Base-by-base conservation (phyloP, 2,888 invertebrate species). In the Dynastes hyllus region DNA sequence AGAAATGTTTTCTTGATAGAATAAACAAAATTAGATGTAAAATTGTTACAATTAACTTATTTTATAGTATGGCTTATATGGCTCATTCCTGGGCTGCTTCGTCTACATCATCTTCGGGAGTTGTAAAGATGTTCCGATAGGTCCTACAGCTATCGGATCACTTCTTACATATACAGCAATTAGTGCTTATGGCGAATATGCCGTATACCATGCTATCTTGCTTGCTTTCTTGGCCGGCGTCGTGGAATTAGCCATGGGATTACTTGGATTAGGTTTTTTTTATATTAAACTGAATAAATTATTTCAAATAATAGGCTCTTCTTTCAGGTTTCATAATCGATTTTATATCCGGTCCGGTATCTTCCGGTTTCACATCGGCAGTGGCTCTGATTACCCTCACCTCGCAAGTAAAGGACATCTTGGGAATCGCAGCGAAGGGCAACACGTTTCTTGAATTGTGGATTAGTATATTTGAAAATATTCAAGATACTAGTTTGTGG, bases 101-200 rank as follows among this genome's bases (percentile, higher is more conserved):
- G 91, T 97, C 80, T 98, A 98, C 91, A 95, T 96, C 84, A 90
- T 98, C 83, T 92, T 98, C 84, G 98, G 98, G 67, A 97, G 96
- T 81, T 96, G 97, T 87, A 96, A 97, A 88, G 97, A 97, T 88
- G 95, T 97, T 80, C 97, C 97, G 0, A 93, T 97, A 84, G 97
- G 98, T 11, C 98, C 98, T n/a, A 97, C 97, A 1, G 97, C 98
- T 81, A 97, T 98, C 85, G 94, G 96, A 82, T 96, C 97, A 2
- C 90, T 98, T 78, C 92, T 98, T 83, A 97, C 97, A 0, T 95
- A 92, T 88, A 95, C 95, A 90, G 92, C 94, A 45, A 92, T 95
- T 0, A 91, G 92, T 73, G 94, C 93, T 55, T 88, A 90, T 6
- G 91, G 92, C 73, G 94, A 93, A 61, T 88, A 90, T 6, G 91